Conservation (phyloP, 2,113 vertebrate species). For the Ovibos moschatus region DNA sequence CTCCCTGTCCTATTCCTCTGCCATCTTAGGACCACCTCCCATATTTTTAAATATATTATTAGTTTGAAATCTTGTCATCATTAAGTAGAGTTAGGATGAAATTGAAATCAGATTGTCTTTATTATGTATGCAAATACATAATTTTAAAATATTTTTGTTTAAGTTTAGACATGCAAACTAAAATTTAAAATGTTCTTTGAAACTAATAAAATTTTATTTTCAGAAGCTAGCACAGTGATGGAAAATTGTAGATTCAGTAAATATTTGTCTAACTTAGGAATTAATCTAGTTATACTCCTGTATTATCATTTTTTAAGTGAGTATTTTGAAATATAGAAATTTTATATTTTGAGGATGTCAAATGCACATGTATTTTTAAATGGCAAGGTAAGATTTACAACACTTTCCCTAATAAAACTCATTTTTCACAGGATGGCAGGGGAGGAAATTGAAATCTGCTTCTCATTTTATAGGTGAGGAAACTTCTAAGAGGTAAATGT, state of each 20-base stretch:
- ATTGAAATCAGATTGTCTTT: background rate
- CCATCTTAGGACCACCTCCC: no score
- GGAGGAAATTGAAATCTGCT: slow-evolving; percentile 58
- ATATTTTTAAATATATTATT: background rate
- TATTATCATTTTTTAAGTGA: slow-evolving; percentile 11
- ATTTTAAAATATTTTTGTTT: background rate
- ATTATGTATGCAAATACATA: background rate
- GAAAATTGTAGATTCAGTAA: background rate
- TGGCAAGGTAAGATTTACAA: slow-evolving; percentile 36
- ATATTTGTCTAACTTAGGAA: background rate
- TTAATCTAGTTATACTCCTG: background rate
- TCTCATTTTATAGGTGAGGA: slow-evolving; percentile 60
- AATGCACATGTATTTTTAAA: slow-evolving; percentile 40
- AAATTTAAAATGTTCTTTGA: background rate
- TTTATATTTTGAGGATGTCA: background rate
- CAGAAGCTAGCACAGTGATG: background rate
- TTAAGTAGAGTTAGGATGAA: background rate
- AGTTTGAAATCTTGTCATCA: background rate
- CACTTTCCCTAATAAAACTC: slow-evolving; percentile 48
- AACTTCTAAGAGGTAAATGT: background rate
- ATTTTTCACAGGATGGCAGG: slow-evolving; percentile 53
- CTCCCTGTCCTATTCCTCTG: no score
- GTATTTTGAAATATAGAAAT: background rate
- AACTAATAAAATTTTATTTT: background rate
- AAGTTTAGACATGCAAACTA: background rate